These are phyloP conservation scores for Hiodon tergisus DNA, from an alignment of 2,113 vertebrate species.

Conservation along the genomic window DNA sequence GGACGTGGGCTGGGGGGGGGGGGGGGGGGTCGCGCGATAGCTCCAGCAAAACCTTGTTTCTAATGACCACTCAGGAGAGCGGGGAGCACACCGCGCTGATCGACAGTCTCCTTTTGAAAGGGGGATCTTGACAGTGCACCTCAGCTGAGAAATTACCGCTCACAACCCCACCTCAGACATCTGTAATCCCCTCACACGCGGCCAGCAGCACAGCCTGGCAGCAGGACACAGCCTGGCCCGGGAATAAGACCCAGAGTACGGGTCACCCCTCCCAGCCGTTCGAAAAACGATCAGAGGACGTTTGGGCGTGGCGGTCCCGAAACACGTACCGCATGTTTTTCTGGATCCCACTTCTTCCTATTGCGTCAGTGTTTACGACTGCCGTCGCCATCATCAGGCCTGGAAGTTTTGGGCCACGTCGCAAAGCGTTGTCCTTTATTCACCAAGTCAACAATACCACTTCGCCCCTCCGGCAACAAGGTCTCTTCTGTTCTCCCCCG, in stretches of 20 bases:
- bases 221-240: conserved; percentile 3
- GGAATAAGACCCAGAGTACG: not conserved
- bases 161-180: conserved; percentile 21
- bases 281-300: conserved; percentile 18
- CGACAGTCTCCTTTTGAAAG: conserved; percentile 25
- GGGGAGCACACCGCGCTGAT: conserved; percentile 11
- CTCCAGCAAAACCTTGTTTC: conserved; percentile 25
- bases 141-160: conserved; percentile 19
- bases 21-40: conserved; percentile 12
- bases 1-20: too few species aligned
- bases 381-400: not conserved
- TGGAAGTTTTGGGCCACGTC: not conserved
- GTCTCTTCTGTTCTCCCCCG: too few species aligned
- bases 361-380: not conserved
- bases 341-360: conserved; percentile 1
- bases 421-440: not conserved
- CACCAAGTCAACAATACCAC: too few species aligned
- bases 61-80: conserved; percentile 32
- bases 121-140: conserved; percentile 25
- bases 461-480: too few species aligned
- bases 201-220: conserved; percentile 2
- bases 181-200: conserved; percentile 20
- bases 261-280: conserved; percentile 14
- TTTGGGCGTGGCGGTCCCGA: not conserved
- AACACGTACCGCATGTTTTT: not conserved